These are phyloP conservation scores for Myotis lucifugus DNA, from an alignment of 2,113 vertebrate species.

Conservation along the genomic window DNA sequence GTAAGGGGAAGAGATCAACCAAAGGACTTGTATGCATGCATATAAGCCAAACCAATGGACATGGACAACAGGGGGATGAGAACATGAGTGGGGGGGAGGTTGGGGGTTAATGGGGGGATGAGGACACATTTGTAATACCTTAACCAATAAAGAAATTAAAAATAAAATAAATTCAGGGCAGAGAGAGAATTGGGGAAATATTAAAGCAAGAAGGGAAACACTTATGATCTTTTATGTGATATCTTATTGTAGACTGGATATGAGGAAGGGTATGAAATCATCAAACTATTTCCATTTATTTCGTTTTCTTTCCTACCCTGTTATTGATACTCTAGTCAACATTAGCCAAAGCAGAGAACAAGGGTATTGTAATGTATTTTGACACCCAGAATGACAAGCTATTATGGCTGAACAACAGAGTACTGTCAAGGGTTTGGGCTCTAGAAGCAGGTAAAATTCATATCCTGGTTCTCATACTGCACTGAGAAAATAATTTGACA, in stretches of 20 bases:
- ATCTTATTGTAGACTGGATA: constrained; percentile 22
- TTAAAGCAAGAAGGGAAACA: constrained; percentile 5
- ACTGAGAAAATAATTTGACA: constrained; percentile 47
- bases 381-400: constrained; percentile 43
- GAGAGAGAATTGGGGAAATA: neutral
- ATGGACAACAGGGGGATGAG: too few species aligned
- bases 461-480: neutral
- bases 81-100: too few species aligned
- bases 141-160: too few species aligned
- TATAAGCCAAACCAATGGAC: too few species aligned
- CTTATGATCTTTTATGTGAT: neutral
- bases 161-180: neutral
- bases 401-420: neutral
- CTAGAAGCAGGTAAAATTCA: neutral
- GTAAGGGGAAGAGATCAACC: too few species aligned
- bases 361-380: neutral
- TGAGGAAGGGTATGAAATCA: constrained; percentile 7
- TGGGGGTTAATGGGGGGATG: too few species aligned
- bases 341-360: constrained; percentile 31
- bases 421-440: neutral
- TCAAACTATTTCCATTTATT: constrained; percentile 21
- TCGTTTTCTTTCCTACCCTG: constrained; percentile 20
- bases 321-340: constrained; percentile 19
- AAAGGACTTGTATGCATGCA: too few species aligned
- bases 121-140: too few species aligned